A percentile compares a stretch with the other conserved stretches of the same genome.
These are phyloP conservation scores for Phoxinus phoxinus DNA, from an alignment of 2,113 vertebrate genomes.

Conservation along the genomic window DNA sequence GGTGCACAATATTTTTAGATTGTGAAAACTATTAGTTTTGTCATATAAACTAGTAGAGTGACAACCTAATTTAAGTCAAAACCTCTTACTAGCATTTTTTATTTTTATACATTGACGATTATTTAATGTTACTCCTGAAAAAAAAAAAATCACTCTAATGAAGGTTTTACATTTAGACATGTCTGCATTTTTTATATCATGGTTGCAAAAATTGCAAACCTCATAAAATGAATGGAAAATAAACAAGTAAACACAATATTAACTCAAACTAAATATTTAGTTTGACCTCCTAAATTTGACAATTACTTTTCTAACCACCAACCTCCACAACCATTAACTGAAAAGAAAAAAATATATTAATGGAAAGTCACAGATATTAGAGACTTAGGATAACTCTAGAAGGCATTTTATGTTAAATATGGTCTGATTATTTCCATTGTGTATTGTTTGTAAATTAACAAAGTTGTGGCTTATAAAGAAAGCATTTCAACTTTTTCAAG, in stretches of 20 bases:
- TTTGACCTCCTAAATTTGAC: neutral
- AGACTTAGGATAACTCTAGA: too few relatives aligned
- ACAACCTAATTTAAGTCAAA: neutral
- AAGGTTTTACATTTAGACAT: neutral
- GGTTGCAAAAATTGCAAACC: neutral
- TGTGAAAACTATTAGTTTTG: neutral
- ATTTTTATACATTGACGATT: neutral
- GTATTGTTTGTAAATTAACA: neutral
- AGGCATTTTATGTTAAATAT: neutral
- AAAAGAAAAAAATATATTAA: neutral
- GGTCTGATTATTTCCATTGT: neutral
- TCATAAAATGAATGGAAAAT: neutral
- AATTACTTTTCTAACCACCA: neutral
- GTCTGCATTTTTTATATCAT: neutral
- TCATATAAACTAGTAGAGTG: neutral
- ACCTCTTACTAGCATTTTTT: neutral
- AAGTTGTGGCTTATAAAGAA: neutral
- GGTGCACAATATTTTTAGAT: neutral
- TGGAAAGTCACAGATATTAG: constrained; percentile 10
- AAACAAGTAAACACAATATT: neutral
- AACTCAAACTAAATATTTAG: neutral
- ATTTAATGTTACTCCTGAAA: neutral
- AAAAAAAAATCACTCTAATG: neutral
- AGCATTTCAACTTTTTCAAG: neutral
- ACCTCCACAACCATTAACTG: neutral